phyloP scores from a whole-genome alignment of 2,113 vertebrate species.

The Saguinus midas region DNA sequence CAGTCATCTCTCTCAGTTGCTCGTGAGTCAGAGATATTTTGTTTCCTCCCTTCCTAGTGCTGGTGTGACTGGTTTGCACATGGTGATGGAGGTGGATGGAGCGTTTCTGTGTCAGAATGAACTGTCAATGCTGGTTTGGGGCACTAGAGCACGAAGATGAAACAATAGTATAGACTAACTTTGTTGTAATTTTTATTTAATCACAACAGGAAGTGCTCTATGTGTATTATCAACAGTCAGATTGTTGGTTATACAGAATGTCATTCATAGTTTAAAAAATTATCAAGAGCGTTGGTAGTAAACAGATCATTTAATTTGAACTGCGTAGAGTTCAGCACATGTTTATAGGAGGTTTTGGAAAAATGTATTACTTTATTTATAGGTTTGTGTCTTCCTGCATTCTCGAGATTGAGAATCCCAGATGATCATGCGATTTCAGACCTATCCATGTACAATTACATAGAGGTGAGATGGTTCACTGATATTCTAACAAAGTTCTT shows the following conservation, averaged over 20 bases:
- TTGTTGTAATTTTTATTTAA: not conserved
- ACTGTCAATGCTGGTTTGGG: not conserved
- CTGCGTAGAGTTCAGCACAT: not conserved
- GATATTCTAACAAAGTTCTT: not conserved
- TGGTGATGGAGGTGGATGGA: not conserved
- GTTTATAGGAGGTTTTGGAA: conserved; percentile 24
- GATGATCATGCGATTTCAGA: conserved; percentile 96
- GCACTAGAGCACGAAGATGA: not conserved
- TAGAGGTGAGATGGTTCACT: conserved; percentile 86
- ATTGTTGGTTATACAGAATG: not conserved
- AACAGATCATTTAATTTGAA: not conserved
- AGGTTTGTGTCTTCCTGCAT: conserved; percentile 93
- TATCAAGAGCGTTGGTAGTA: not conserved
- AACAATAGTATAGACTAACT: not conserved
- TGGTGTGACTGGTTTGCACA: not conserved
- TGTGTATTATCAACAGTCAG: not conserved
- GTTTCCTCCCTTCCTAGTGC: not conserved
- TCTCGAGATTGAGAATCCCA: conserved; percentile 91
- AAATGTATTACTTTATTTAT: conserved; percentile 29
- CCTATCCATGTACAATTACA: conserved; percentile 98
- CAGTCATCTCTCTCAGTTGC: not conserved
- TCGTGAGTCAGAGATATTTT: not conserved
- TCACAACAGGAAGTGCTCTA: not conserved
- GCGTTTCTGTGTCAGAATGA: not conserved
- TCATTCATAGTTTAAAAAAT: not conserved